Base-by-base conservation (phyloP, 53 echinoderm and acorn worm species). In the Echinarachnius parma region DNA sequence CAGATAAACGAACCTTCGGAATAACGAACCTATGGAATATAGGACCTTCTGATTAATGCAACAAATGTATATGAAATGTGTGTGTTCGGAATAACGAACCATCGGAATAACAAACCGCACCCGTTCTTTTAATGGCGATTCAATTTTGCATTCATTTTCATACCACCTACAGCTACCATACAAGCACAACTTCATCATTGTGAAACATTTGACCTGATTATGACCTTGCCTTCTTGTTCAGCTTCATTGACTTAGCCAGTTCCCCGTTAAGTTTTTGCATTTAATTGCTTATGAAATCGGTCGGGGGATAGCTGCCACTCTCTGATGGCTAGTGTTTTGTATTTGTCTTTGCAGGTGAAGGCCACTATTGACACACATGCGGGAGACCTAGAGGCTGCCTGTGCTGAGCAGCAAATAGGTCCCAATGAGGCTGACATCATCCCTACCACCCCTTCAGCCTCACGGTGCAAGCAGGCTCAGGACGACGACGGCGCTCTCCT, bases 281-380 rank as follows among this genome's bases (percentile, higher is more conserved):
- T 44, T 44, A 44, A 44, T 44, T 44, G 45, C 16, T 44, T 44
- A 44, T 44, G 45, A 14, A 11, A 11, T 44, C 45, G 45, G 45
- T 44, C 45, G 2, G 45, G 45, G 45, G 45, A 44, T 44, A 44
- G 45, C 45, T 64, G 65, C 65, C 37, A 21, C 33, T 1, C 14
- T 64, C 33, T 42, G 1, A 64, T 34, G 21, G 21, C 28, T 64
- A 34, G 20, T 64, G 28, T 47, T 66, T 28, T 1, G 11, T 28
- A 66, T 2, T 66, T 48, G 48, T 66, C 21, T 47, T 66, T 66
- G 67, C 67, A 66, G 67, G 21, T 66, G 67, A 66, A 66, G 67
- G 67, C 46, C 20, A 24, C 67, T 10, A 66, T 66, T 46, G 46
- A 47, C 9, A 19, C 67, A 35, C 48, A 48, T 24, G 27, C 7